phyloP scores from a whole-genome alignment of 2,797 vertebrate species.

The Semaprochilodus insignis region DNA sequence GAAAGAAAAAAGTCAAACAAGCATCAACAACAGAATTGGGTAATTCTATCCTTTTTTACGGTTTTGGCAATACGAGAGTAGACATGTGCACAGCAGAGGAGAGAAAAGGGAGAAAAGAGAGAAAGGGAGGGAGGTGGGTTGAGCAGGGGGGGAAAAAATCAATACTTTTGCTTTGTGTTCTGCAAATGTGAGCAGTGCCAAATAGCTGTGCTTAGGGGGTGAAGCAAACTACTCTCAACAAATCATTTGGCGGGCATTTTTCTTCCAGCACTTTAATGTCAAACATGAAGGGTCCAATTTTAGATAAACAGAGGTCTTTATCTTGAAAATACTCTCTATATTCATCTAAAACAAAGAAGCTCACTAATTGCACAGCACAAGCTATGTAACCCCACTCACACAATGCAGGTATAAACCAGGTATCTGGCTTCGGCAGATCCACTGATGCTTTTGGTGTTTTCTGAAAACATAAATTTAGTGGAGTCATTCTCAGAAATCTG shows the following conservation, averaged over 20 bases:
- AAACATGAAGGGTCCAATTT: constrained; percentile 62
- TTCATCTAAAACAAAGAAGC: constrained; percentile 33
- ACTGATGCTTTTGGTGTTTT: constrained; percentile 16
- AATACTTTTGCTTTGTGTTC: constrained; percentile 83
- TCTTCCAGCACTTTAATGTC: constrained; percentile 74
- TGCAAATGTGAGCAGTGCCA: constrained; percentile 83
- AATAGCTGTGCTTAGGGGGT: constrained; percentile 80
- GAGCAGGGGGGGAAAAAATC: constrained; percentile 73
- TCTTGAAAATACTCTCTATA: constrained; percentile 39
- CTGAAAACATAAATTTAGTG: constrained; percentile 9
- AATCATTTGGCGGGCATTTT: constrained; percentile 71
- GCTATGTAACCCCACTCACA: background rate
- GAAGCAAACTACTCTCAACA: constrained; percentile 64
- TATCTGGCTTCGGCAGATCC: background rate
- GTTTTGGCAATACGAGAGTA: constrained; percentile 78
- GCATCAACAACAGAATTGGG: constrained; percentile 75
- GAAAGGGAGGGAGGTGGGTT: constrained; percentile 42
- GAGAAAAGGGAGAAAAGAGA: constrained; percentile 6
- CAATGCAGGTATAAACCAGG: background rate
- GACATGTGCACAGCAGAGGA: constrained; percentile 72
- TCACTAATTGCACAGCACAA: background rate
- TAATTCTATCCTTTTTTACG: constrained; percentile 84
- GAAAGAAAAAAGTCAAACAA: constrained; percentile 58
- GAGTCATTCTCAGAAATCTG: background rate
- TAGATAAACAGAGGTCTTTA: constrained; percentile 39